Evolutionary conservation across 2,113 vertebrate genomes (phyloP).

Genomic region (Neodontobutis hainanensis): DNA sequence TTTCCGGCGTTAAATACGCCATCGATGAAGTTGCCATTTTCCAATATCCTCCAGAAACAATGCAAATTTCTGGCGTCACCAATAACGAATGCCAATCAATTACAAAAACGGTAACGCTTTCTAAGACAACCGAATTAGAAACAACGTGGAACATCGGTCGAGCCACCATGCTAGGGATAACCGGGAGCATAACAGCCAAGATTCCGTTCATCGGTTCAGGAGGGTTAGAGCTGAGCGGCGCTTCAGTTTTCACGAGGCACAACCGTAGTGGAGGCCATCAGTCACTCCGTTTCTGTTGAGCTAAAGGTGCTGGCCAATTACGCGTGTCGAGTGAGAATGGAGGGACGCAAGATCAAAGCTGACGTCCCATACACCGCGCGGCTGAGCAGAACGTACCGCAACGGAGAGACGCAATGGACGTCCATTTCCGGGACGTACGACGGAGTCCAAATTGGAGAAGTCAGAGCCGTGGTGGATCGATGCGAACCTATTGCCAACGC

Average conservation of each 20-base stretch:
- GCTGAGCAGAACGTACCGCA: slow-evolving; percentile 74
- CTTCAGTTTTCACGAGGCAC: slow-evolving; percentile 73
- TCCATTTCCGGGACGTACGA: slow-evolving; percentile 70
- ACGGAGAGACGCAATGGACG: slow-evolving; percentile 76
- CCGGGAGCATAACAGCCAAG: slow-evolving; percentile 69
- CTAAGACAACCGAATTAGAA: slow-evolving; percentile 70
- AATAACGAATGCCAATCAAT: slow-evolving; percentile 76
- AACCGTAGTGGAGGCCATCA: slow-evolving; percentile 67
- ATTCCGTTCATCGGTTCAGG: slow-evolving; percentile 73
- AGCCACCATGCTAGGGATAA: slow-evolving; percentile 70
- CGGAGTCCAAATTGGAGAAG: slow-evolving; percentile 75
- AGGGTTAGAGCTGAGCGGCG: slow-evolving; percentile 66
- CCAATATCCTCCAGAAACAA: slow-evolving; percentile 75
- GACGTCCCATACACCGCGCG: slow-evolving; percentile 75
- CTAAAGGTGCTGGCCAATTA: slow-evolving; percentile 72
- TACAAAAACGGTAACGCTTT: slow-evolving; percentile 71
- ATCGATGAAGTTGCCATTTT: slow-evolving; percentile 72
- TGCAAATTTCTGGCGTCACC: slow-evolving; percentile 72
- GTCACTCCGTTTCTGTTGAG: slow-evolving; percentile 72
- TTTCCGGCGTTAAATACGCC: slow-evolving; percentile 72
- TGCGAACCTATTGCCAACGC: slow-evolving; percentile 72
- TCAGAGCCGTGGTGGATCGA: slow-evolving; percentile 74
- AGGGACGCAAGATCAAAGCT: slow-evolving; percentile 73
- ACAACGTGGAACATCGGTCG: slow-evolving; percentile 79
- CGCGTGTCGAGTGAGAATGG: slow-evolving; percentile 74